A percentile compares a stretch with the other conserved stretches of the same genome.
Evolutionary conservation across 2,797 vertebrate species (phyloP).

Genomic region (Neomorphus geoffroyi): DNA sequence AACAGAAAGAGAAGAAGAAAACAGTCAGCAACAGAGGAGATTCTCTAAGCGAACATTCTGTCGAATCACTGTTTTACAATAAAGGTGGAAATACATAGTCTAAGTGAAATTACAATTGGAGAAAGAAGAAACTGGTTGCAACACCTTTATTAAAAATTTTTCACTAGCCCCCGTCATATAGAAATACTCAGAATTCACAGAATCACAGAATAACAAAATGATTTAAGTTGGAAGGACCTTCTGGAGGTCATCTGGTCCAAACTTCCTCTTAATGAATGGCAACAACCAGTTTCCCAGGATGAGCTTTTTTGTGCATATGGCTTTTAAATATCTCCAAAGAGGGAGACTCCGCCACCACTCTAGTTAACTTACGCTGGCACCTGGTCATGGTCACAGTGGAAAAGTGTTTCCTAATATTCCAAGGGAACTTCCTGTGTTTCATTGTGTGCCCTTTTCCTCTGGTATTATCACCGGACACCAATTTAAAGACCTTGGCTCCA

Average conservation of each 20-base stretch:
- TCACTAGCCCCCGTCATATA: background rate
- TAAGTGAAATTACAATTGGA: background rate
- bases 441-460: background rate
- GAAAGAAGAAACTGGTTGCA: background rate
- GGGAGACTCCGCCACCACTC: background rate
- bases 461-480: background rate
- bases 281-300: background rate
- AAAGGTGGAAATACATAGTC: background rate
- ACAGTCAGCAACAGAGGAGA: background rate
- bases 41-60: background rate
- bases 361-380: background rate
- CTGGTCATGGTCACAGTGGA: background rate
- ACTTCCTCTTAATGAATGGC: fast-evolving
- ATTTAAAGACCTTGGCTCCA: background rate
- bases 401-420: background rate
- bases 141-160: background rate
- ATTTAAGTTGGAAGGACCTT: background rate
- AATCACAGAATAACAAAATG: background rate
- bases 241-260: background rate
- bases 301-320: background rate
- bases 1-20: background rate
- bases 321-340: background rate
- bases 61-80: background rate
- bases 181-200: background rate
- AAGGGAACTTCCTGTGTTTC: background rate